Evolutionary conservation across 1,140 invertebrate species (phyloP).

Genomic region (Delia radicum): DNA sequence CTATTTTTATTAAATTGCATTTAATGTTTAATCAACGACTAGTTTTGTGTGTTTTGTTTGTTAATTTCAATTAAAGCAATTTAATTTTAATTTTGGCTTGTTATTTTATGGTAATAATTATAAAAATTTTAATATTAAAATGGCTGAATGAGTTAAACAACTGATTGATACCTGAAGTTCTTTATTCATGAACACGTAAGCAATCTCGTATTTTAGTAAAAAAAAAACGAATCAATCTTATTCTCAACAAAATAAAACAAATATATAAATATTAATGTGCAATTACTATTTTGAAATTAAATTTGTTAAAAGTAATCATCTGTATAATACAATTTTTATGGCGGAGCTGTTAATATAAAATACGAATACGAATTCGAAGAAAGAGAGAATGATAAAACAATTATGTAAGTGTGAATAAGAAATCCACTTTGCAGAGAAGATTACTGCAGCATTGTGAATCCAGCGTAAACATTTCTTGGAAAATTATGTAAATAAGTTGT

Average conservation of each 20-base stretch:
- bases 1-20: not conserved
- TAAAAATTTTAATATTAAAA: not conserved
- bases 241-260: too few relatives aligned
- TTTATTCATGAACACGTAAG: not conserved
- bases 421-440: too few relatives aligned
- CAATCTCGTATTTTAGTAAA: not conserved
- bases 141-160: not conserved
- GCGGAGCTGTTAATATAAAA: not conserved
- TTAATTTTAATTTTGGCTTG: not conserved
- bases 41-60: not conserved
- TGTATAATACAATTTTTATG: not conserved
- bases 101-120: not conserved
- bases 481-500: too few relatives aligned
- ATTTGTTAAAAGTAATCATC: not conserved
- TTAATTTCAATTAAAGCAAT: constrained; percentile 10
- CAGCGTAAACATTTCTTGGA: too few relatives aligned
- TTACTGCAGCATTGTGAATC: too few relatives aligned
- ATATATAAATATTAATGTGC: too few relatives aligned
- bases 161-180: too few relatives aligned
- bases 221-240: not conserved
- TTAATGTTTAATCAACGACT: constrained; percentile 15
- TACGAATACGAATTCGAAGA: not conserved
- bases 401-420: too few relatives aligned
- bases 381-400: not conserved
- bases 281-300: too few relatives aligned